A percentile compares a stretch with the other conserved stretches of the same genome.
phyloP scores from a whole-genome alignment of 2,888 invertebrate genomes.

The Drosophila macrospina region DNA sequence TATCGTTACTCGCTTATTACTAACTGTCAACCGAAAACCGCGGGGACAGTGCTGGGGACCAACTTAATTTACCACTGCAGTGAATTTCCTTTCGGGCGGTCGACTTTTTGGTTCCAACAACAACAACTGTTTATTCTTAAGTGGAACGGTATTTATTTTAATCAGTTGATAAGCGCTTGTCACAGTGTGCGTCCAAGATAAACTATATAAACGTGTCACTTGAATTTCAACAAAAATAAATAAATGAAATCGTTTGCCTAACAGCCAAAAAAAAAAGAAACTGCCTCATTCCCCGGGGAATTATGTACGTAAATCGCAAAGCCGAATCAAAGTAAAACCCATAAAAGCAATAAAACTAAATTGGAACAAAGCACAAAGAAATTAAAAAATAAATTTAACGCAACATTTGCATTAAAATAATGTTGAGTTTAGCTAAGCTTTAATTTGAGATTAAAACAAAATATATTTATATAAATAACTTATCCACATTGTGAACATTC shows the following conservation, averaged over 20 bases:
- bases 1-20: slow-evolving; percentile 38
- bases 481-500: slow-evolving; percentile 34
- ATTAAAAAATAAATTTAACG: not conserved
- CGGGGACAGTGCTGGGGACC: slow-evolving; percentile 5
- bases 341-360: slow-evolving; percentile 11
- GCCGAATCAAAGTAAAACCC: slow-evolving; percentile 7
- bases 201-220: slow-evolving; percentile 30
- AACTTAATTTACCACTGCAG: slow-evolving; percentile 17
- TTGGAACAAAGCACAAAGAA: slow-evolving; percentile 21
- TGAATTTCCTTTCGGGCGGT: slow-evolving; percentile 25
- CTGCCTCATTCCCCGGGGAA: not conserved
- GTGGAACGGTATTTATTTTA: slow-evolving; percentile 39
- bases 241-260: slow-evolving; percentile 32
- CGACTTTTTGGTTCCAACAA: not conserved
- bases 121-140: slow-evolving; percentile 16
- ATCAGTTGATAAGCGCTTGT: slow-evolving; percentile 55
- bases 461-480: slow-evolving; percentile 40
- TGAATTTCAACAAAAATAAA: slow-evolving; percentile 35
- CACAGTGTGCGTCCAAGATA: slow-evolving; percentile 41
- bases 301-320: slow-evolving; percentile 26
- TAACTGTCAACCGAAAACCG: slow-evolving; percentile 29
- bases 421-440: slow-evolving; percentile 17
- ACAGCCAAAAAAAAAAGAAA: slow-evolving; percentile 7
- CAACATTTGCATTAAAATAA: slow-evolving; percentile 1
- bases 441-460: slow-evolving; percentile 13